Conservation (phyloP, 2,888 invertebrate genomes). For the Dicyrtoma fusca region DNA sequence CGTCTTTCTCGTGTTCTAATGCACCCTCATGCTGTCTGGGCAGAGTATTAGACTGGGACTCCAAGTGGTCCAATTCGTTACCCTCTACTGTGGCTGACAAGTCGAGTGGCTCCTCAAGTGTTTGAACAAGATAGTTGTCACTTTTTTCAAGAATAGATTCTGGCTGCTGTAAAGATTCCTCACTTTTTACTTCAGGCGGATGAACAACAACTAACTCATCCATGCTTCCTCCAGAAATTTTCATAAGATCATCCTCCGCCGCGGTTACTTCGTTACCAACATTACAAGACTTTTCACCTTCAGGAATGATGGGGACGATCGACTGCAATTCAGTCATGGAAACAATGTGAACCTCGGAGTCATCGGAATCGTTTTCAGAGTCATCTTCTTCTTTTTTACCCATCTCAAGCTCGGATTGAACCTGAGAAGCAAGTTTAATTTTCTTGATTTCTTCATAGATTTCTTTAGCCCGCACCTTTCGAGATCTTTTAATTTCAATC, state of each 20-base stretch:
- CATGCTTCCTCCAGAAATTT: slow-evolving; percentile 19
- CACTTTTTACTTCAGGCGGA: no score
- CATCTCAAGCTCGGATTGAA: neutral
- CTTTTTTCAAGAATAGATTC: no score
- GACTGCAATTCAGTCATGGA: neutral
- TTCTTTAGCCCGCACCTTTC: slow-evolving; percentile 12
- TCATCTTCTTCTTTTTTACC: slow-evolving; percentile 11
- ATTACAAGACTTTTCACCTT: no score
- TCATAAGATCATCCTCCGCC: slow-evolving; percentile 10
- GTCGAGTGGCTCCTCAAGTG: neutral
- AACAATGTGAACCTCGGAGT: slow-evolving; percentile 19
- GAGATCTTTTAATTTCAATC: slow-evolving; percentile 27
- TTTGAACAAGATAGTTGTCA: neutral
- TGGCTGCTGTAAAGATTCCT: no score
- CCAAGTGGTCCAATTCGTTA: neutral
- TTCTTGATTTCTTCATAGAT: slow-evolving; percentile 7
- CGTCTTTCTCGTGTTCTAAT: neutral
- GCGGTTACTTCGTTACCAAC: neutral
- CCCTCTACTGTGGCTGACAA: neutral
- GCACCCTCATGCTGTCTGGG: neutral
- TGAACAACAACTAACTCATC: slow-evolving; percentile 12
- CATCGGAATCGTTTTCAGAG: slow-evolving; percentile 3
- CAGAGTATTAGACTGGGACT: no score
- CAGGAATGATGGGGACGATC: neutral
- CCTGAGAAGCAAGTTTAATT: neutral